Base-by-base conservation (phyloP, 2,888 invertebrate genomes). In the Periphyllus acericola region DNA sequence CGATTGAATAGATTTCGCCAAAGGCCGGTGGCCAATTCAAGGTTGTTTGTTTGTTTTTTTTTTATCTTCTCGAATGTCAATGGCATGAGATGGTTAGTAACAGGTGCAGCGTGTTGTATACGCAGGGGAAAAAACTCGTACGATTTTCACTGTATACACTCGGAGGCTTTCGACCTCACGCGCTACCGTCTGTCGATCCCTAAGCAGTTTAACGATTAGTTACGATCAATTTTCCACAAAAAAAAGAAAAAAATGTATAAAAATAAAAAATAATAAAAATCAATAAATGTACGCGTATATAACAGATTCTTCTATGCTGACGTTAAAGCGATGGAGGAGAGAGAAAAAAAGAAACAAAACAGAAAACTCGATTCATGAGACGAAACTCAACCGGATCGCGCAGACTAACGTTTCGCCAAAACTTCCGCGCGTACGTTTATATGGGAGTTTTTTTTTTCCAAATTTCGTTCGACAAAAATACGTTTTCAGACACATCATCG, bases 141-240 rank as follows among this genome's bases (percentile, higher is more conserved):
- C 55, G 83, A 79, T 80, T 36, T 80, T 40, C 55, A 14, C 55
- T 19, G 80, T 86, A 36, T 71, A 34, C 14, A 40, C 1, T 60
- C 21, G 21, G 36, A 85, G 86, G 86, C 80, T n/a, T 85, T 86
- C 80, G 86, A 86, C 86, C 79, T 79, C 55, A 71, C 66, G 40
- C 55, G 40, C 17, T 21, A 29, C 40, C 32, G 78, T 71, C 32
- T n/a, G 76, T 78, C 66, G 80, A 29, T 80, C 17, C 29, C 80
- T 78, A 52, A 71, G 79, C 32, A 74, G 87, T 81, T 87, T 87
- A 87, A 81, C 87, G 87, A 87, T 87, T 87, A 21, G 87, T 60
- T 74, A 81, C 87, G 87, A 81, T 71, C 87, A 81, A 87, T 87
- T 87, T 87, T 32, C 66, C 25, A 66, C 2, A 29, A 55, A 60